Conservation (phyloP, 2,113 vertebrate genomes). For the Anser cygnoides region DNA sequence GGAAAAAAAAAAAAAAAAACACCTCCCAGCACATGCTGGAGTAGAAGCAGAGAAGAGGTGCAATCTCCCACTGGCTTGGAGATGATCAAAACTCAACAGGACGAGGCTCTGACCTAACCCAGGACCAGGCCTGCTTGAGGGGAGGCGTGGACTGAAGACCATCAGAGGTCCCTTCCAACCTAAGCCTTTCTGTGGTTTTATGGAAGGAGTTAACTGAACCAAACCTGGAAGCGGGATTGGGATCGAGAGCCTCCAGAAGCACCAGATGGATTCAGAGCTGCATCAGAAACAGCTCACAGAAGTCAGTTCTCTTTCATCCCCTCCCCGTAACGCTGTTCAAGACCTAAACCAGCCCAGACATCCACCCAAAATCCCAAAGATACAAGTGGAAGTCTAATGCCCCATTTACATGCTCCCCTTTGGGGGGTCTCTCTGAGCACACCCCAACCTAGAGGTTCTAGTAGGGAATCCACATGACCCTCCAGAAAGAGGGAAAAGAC, state of each 20-base stretch:
- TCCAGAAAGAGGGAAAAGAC: background rate
- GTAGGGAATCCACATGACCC: background rate
- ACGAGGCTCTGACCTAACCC: background rate
- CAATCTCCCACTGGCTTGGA: background rate
- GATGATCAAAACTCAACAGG: background rate
- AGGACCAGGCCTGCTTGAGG: background rate
- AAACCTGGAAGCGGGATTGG: background rate
- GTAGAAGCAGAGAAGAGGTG: background rate
- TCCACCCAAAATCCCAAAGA: background rate
- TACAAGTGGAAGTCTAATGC: background rate
- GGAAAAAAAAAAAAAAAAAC: background rate
- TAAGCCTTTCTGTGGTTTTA: background rate
- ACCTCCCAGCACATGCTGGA: background rate
- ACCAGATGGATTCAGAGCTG: background rate
- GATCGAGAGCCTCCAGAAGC: background rate
- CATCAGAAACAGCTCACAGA: background rate
- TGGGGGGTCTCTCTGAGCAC: background rate
- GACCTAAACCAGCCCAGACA: background rate
- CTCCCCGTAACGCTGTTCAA: background rate
- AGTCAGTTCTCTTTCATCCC: background rate
- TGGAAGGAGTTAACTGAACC: background rate
- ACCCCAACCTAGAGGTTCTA: background rate
- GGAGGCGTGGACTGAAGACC: background rate
- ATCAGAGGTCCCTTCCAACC: background rate
- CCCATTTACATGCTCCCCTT: background rate